Base-by-base conservation (phyloP, 2,888 invertebrate genomes). In the Cataglyphis cursor region DNA sequence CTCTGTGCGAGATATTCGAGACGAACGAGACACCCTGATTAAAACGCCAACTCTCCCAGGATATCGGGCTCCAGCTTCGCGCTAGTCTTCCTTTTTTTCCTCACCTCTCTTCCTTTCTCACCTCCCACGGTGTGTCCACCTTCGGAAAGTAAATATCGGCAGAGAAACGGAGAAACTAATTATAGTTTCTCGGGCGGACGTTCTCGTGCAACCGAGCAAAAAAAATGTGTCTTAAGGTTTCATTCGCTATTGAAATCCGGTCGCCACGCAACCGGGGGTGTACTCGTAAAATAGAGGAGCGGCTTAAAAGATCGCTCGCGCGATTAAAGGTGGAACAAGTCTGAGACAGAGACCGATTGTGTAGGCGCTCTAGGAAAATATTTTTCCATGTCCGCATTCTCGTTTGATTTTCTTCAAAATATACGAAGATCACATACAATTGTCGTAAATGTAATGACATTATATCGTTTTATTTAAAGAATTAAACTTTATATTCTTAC, bases 11-110 rank as follows among this genome's bases (percentile, higher is more conserved):
- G 90, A 91, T 91, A 93, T 89, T 90, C 90, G 88, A 87, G 91
- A 88, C 89, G 91, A 90, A 87, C 91, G 91, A 89, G 89, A 87
- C 90, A 92, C 89, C 87, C 90, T 92, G 92, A 92, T 92, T 92
- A 92, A 92, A 92, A 91, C 91, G 86, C 87, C 89, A 86, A 90
- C 90, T 90, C 90, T 90, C 83, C 85, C 82, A 59, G 80, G 82
- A 88, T 86, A 90, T 92, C 89, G 90, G 86, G 84, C 88, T 85
- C 83, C 85, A 70, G 76, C 81, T 85, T 87, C 82, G 85, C 35
- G 21, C 85, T 80, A 85, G n/a, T 89, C 87, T 84, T 87, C 83
- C 59, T 62, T 48, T 83, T 83, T 84, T 85, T 76, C 61, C 66
- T 44, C 64, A 38, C 64, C 54, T 73, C 62, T 31, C 75, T 21